Percentiles rank a stretch among this genome's conserved stretches.
phyloP scores from a whole-genome alignment of 1,140 invertebrate species.

The Ooceraea biroi region DNA sequence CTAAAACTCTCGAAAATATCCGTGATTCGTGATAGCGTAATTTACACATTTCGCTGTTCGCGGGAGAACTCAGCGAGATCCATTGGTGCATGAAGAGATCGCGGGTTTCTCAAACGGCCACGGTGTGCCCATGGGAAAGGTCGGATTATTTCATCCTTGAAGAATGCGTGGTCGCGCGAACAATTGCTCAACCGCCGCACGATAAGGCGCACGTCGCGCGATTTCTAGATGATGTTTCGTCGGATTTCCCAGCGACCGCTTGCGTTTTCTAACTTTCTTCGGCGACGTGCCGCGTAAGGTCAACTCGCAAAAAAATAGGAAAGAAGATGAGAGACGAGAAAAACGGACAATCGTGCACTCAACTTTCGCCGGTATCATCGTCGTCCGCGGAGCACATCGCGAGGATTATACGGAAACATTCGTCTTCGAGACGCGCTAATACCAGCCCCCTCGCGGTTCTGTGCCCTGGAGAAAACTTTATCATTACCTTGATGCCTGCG shows the following conservation, averaged over 20 bases:
- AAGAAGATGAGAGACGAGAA: not conserved
- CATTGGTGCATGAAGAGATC: constrained; percentile 4
- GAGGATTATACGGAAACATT: constrained; percentile 4
- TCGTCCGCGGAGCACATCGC: not conserved
- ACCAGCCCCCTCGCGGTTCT: not conserved
- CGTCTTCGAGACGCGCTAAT: not conserved
- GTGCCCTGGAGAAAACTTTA: not conserved
- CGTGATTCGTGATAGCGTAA: no score
- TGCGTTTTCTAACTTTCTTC: constrained; percentile 54
- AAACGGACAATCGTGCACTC: constrained; percentile 2
- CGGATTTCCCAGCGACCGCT: constrained; percentile 44
- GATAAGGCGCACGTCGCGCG: not conserved
- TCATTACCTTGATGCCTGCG: not conserved
- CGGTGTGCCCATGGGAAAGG: constrained; percentile 56
- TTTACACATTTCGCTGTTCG: no score
- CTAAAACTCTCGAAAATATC: no score
- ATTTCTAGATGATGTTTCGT: constrained; percentile 26
- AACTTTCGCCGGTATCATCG: constrained; percentile 48
- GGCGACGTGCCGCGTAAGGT: not conserved
- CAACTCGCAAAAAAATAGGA: constrained; percentile 37
- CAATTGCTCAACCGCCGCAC: constrained; percentile 1
- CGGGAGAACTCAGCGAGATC: no score
- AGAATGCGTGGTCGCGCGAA: constrained; percentile 47
- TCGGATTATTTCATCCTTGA: constrained; percentile 62
- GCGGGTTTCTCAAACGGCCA: constrained; percentile 48